phyloP scores from a whole-genome alignment of 2,113 vertebrate genomes.

The Ctenodactylus gundi region DNA sequence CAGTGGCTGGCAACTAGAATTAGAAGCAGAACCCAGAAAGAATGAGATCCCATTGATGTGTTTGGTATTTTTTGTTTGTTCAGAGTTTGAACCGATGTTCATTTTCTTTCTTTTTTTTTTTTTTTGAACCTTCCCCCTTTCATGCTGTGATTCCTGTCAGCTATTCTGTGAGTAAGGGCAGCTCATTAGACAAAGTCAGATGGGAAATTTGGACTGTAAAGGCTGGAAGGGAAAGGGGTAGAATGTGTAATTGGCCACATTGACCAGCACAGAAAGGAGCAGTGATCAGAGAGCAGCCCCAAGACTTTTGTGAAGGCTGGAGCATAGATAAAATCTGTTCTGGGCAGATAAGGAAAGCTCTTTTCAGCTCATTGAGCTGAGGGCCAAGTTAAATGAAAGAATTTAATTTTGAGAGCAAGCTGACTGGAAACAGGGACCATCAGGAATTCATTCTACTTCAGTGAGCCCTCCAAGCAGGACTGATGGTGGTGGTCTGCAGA shows the following conservation, averaged over 20 bases:
- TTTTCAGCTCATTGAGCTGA: neutral
- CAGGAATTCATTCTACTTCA: neutral
- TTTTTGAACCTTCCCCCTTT: neutral
- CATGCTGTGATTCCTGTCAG: neutral
- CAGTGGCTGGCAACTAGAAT: too few relatives aligned
- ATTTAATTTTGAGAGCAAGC: neutral
- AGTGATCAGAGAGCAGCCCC: neutral
- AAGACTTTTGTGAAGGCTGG: neutral
- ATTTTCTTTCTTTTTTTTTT: neutral
- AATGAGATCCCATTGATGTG: neutral
- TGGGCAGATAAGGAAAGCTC: constrained; percentile 13
- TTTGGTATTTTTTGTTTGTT: neutral
- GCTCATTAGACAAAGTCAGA: neutral
- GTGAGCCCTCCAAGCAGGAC: neutral
- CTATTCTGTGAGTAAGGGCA: neutral
- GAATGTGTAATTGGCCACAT: constrained; percentile 42
- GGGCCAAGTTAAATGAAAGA: neutral
- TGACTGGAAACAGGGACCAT: neutral
- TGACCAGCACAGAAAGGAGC: constrained; percentile 1
- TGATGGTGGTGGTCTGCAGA: neutral
- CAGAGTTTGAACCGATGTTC: neutral
- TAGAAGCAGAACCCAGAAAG: neutral
- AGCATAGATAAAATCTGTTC: constrained; percentile 12
- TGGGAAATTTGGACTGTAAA: neutral
- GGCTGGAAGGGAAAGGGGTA: neutral